Base-by-base conservation (phyloP, 2,888 invertebrate genomes). In the Spodoptera exigua region DNA sequence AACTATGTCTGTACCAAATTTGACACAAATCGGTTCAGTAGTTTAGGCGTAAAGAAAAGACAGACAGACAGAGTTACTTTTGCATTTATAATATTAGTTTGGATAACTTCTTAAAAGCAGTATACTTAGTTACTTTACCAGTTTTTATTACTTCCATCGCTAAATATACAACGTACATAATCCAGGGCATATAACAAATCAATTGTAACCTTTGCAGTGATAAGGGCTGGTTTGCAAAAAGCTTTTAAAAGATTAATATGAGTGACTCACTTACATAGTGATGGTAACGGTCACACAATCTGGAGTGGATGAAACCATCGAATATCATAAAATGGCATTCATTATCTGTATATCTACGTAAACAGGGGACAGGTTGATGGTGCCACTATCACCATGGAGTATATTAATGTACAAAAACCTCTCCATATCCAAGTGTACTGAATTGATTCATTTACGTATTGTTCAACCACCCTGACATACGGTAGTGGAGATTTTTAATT, bases 211-310 rank as follows among this genome's bases (percentile, higher is more conserved):
- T 32, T 51, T 34, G 51, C 12, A 7, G 11, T 44, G 48, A 52
- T 72, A 62, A 63, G 49, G 46, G 39, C 41, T 11, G 21, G 39
- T 36, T 63, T 67, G 52, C 18, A 61, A 70, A 78, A 79, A 70
- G 77, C 70, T 77, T 78, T 76, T 58, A 57, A 57, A 51, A 67
- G 73, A 77, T 80, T 75, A 72, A 64, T 40, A 34, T n/a, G 27
- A 70, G 65, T 63, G 52, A 59, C 61, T 36, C 48, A 12, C 46
- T 49, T 59, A 35, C 40, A 41, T 27, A 47, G 45, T 17, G 32
- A 41, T 39, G 55, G 44, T 66, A 54, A 54, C 39, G 18, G 43
- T 37, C 32, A 47, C 36, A 58, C 27, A 59, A 67, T 62, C 44
- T 66, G 27, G 53, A 77, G 71, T 63, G 46, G 21, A 27, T 61